Percentiles rank a stretch among this genome's conserved stretches.
Evolutionary conservation across 2,113 vertebrate genomes (phyloP).

Genomic region (Oncorhynchus mykiss): DNA sequence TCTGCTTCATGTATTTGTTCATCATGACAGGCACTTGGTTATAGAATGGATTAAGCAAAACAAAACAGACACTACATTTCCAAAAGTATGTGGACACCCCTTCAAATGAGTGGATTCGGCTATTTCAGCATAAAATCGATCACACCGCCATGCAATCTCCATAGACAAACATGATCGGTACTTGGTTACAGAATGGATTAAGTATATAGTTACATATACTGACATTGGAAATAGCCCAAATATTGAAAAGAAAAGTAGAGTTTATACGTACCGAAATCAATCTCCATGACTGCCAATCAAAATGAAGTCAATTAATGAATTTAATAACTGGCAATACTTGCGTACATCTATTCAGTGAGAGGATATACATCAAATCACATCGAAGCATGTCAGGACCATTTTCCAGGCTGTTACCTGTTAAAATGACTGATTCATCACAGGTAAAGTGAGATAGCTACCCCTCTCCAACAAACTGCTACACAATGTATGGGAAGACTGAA

Average conservation of each 20-base stretch:
- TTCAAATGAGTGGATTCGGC: no score
- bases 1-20: conserved; percentile 52
- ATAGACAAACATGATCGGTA: conserved; percentile 17
- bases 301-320: conserved; percentile 53
- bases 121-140: no score
- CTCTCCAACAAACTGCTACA: neutral
- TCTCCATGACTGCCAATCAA: conserved; percentile 37
- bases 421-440: conserved; percentile 18
- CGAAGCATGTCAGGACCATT: conserved; percentile 37
- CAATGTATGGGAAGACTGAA: neutral
- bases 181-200: neutral
- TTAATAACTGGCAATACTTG: conserved; percentile 28
- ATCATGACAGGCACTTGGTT: conserved; percentile 33
- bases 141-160: no score
- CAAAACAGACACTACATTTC: conserved; percentile 21
- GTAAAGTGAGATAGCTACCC: neutral
- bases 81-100: no score
- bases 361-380: conserved; percentile 35
- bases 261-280: conserved; percentile 39
- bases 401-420: conserved; percentile 6
- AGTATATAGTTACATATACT: conserved; percentile 18
- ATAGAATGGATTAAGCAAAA: conserved; percentile 20
- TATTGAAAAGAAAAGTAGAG: conserved; percentile 38
- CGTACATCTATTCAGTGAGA: conserved; percentile 30
- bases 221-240: conserved; percentile 35